A percentile compares a stretch with the other conserved stretches of the same genome.
Evolutionary conservation across 2,888 invertebrate genomes (phyloP).

Genomic region (Halictus ligatus): DNA sequence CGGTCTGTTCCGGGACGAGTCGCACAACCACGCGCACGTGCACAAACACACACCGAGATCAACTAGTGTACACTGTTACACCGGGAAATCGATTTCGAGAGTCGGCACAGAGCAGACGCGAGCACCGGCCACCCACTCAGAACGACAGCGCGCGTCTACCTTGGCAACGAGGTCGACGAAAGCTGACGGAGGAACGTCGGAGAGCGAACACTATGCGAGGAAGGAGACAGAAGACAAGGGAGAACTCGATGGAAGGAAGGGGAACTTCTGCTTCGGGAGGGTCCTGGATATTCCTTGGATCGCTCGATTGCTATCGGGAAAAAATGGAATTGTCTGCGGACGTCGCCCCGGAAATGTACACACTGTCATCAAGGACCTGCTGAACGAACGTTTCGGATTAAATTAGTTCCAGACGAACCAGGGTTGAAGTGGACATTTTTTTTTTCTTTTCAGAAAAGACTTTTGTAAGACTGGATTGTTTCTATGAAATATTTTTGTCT

Average conservation of each 20-base stretch:
- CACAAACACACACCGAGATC: background rate
- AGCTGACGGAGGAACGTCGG: constrained; percentile 45
- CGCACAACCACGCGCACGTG: background rate
- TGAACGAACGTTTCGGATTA: background rate
- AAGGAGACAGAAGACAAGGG: constrained; percentile 24
- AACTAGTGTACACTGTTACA: background rate
- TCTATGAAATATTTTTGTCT: background rate
- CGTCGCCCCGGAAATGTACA: background rate
- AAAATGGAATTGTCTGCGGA: background rate
- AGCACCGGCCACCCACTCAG: constrained; percentile 54
- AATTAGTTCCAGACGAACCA: background rate
- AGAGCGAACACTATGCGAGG: constrained; percentile 24
- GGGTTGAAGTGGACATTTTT: background rate
- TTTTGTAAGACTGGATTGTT: no score
- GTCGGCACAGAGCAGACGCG: background rate
- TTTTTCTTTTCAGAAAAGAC: no score
- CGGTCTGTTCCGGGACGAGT: background rate
- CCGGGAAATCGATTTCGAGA: background rate
- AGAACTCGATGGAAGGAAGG: constrained; percentile 13
- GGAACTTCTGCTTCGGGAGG: constrained; percentile 15
- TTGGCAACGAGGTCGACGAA: constrained; percentile 76
- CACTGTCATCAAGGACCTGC: background rate
- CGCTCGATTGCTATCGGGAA: constrained; percentile 16
- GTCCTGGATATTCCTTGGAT: background rate
- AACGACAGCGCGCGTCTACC: constrained; percentile 68